These are phyloP conservation scores for Lutraria lutraria DNA, from an alignment of 2,888 invertebrate genomes.

Conservation along the genomic window DNA sequence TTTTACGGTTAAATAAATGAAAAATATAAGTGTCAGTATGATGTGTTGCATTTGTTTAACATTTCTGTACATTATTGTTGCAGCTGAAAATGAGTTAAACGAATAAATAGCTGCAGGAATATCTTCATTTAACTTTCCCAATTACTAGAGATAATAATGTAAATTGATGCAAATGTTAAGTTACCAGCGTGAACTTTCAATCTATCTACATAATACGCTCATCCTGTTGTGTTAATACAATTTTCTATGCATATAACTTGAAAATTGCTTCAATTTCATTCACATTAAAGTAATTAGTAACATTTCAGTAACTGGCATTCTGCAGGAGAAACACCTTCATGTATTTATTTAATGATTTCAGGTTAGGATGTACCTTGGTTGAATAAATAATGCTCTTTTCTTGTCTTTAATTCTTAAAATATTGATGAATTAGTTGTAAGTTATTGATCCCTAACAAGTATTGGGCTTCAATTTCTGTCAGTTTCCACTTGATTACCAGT, in stretches of 20 bases:
- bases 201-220: not conserved
- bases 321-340: not conserved
- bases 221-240: not conserved
- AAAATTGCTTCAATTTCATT: not conserved
- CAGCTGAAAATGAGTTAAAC: not conserved
- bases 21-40: not conserved
- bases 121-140: not conserved
- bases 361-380: not conserved
- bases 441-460: not conserved
- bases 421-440: slow-evolving; percentile 4
- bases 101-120: not conserved
- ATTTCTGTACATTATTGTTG: not conserved
- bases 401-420: slow-evolving; percentile 19
- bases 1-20: not conserved
- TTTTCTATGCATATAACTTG: not conserved
- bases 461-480: not conserved
- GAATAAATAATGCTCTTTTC: not conserved
- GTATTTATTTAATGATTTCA: not conserved
- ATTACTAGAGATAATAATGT: not conserved
- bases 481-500: not conserved
- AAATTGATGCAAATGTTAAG: not conserved
- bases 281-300: not conserved
- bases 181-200: not conserved
- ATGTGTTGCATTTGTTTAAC: not conserved
- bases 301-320: not conserved